A percentile compares a stretch with the other conserved stretches of the same genome.
Conservation (phyloP, 1,140 invertebrate species). For the Protaetia brevitarsis region DNA sequence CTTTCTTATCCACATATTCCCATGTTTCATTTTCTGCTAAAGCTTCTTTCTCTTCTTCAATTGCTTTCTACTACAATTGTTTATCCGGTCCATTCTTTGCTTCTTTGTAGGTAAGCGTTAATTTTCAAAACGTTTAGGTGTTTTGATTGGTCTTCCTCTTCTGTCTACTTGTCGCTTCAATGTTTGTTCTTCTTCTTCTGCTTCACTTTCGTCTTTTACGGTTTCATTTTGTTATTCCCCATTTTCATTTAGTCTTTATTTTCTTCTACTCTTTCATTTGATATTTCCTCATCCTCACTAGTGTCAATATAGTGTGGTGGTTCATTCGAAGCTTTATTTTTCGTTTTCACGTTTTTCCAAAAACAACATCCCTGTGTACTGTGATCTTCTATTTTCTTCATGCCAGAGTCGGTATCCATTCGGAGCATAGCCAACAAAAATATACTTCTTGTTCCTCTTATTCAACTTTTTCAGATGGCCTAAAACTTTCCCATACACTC, state of each 20-base stretch:
- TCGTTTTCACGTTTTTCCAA: neutral
- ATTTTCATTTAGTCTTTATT: neutral
- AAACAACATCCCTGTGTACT: neutral
- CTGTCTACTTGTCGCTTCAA: too few relatives aligned
- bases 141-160: neutral
- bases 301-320: neutral
- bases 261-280: neutral
- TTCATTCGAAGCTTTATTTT: neutral
- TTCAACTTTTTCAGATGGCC: neutral
- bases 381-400: neutral
- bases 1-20: neutral
- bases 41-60: neutral
- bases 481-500: neutral
- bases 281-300: neutral
- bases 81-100: neutral
- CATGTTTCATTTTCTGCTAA: neutral
- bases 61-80: neutral
- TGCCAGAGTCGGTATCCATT: slow-evolving; percentile 12
- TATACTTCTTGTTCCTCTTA: slow-evolving; percentile 1
- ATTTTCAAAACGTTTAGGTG: neutral
- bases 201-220: neutral
- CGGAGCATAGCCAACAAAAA: neutral
- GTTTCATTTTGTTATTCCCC: neutral
- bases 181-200: too few relatives aligned
- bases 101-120: neutral